Evolutionary conservation across 2,113 vertebrate species (phyloP).

Genomic region (Peromyscus maniculatus): DNA sequence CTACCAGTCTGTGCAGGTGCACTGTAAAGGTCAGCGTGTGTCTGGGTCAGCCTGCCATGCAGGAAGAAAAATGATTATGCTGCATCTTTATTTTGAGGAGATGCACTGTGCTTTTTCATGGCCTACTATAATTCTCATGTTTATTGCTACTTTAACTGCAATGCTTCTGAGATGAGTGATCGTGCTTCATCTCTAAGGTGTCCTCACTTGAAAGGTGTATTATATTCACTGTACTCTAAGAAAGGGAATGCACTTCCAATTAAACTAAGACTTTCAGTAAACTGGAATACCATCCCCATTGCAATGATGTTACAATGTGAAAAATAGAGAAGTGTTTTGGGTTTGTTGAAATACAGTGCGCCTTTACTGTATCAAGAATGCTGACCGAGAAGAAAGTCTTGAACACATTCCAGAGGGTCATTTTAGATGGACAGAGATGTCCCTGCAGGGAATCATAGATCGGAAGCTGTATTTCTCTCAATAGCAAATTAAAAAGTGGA

Average conservation of each 20-base stretch:
- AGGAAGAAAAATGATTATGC: background rate
- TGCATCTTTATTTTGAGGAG: constrained; percentile 43
- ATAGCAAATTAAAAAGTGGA: background rate
- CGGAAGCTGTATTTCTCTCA: background rate
- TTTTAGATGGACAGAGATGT: background rate
- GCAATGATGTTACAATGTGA: background rate
- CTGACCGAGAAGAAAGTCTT: background rate
- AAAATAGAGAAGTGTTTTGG: background rate
- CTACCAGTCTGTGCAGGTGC: background rate
- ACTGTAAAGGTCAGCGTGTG: background rate
- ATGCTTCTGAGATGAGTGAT: background rate
- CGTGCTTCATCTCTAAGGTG: constrained; percentile 29
- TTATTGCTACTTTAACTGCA: constrained; percentile 21
- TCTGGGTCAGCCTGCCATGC: background rate
- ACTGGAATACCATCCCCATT: background rate
- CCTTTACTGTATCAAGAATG: background rate
- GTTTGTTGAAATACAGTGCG: background rate
- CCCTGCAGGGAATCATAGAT: background rate
- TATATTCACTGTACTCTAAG: background rate
- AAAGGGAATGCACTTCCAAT: constrained; percentile 21
- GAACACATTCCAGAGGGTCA: background rate
- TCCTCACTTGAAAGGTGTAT: constrained; percentile 22
- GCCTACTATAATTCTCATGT: background rate
- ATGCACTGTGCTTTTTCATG: background rate
- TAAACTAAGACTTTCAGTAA: constrained; percentile 35